Base-by-base conservation (phyloP, 2,113 vertebrate species). In the Rhinopomastus cyanomelas region DNA sequence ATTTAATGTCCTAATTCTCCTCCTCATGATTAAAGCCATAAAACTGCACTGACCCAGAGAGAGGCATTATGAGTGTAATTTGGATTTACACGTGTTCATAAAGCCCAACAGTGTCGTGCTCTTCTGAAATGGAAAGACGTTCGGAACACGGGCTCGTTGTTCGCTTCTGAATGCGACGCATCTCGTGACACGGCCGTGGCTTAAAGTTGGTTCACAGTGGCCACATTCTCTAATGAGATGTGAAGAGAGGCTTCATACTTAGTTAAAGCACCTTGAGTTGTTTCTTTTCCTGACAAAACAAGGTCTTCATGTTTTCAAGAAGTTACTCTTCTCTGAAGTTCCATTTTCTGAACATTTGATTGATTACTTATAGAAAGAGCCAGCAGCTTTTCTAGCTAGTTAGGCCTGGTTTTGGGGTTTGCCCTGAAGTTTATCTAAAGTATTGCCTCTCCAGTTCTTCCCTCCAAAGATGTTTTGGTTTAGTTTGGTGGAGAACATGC, bases 41-140 rank as follows among this genome's bases (percentile, higher is more conserved):
- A 96, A 86, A 64, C 62, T 61, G 36, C 60, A 78, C 39, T 90
- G 93, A 92, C 89, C 85, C 68, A 88, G 53, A 86, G 90, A 94
- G 62, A 88, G 59, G 16, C 65, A 81, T 88, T 90, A 67, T 85
- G 83, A 90, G 86, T 86, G 55, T 87, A 73, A 86, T 88, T 82
- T 90, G 59, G 92, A 76, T 93, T 73, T 94, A 29, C 42, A 2
- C 86, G 34, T 93, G 62, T 88, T 94, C 62, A 52, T 88, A 79
- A 91, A 88, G 74, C 62, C 81, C 79, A 46, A 79, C 42, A 84
- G 49, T 91, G 88, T 69, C 82, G 51, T 84, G 62, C 27, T 90
- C 19, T 88, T 88, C 46, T 90, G 52, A 91, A 92, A 90, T 51
- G 29, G 42, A 91, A 66, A 51, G 55, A 22, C 75, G 57, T 90